Percentiles rank a stretch among this genome's conserved stretches.
These are phyloP conservation scores for Orius insidiosus DNA, from an alignment of 1,140 invertebrate species.

Conservation along the genomic window DNA sequence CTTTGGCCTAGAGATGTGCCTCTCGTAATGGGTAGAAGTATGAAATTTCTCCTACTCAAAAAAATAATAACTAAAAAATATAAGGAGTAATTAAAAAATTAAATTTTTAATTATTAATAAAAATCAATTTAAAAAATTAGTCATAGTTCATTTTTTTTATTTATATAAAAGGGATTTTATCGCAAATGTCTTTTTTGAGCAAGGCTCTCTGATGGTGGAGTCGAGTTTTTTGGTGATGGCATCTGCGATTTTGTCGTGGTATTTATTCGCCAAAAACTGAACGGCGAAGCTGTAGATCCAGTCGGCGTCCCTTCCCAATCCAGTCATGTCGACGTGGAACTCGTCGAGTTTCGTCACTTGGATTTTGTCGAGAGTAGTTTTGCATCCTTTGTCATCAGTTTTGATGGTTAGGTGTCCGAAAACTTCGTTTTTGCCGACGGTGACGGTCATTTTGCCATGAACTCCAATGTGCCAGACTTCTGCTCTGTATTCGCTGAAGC, in stretches of 20 bases:
- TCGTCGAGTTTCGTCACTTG: background rate
- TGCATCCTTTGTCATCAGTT: background rate
- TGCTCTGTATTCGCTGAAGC: background rate
- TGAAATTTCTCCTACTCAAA: too few species aligned
- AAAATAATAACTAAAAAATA: too few species aligned
- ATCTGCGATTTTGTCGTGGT: background rate
- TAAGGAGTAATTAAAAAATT: too few species aligned
- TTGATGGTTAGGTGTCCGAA: background rate
- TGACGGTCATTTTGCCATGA: background rate
- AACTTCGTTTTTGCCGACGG: background rate
- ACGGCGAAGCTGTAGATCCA: background rate
- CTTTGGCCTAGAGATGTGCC: too few species aligned
- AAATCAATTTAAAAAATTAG: too few species aligned
- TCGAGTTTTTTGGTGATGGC: background rate
- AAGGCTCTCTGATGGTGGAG: background rate
- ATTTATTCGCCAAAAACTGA: background rate
- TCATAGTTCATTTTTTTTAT: too few species aligned
- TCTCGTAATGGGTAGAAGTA: too few species aligned
- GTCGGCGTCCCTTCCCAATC: background rate
- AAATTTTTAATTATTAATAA: too few species aligned
- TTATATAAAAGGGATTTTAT: background rate
- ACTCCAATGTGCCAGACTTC: slow-evolving; percentile 1
- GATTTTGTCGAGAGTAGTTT: background rate
- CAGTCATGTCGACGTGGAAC: slow-evolving; percentile 1
- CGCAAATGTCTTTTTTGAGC: background rate